Evolutionary conservation across 2,888 invertebrate genomes (phyloP), one percentile per base, ranked within the genome.

Genomic region (Meliscaeva auricollis): DNA sequence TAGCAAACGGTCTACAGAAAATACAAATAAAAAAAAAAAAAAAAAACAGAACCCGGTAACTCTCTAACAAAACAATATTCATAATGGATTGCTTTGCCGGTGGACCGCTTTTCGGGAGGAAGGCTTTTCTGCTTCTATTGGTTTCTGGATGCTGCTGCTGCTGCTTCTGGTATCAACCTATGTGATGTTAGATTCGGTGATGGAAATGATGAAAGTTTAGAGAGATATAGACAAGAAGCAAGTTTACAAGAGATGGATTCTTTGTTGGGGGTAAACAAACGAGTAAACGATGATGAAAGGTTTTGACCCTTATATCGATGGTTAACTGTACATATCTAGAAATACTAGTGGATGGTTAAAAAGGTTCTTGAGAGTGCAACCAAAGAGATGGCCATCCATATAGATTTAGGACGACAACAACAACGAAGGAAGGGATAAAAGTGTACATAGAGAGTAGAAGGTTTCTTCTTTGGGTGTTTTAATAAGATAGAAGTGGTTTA

Each of bases 241-340:
- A 48, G 58, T 68, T 68, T 80, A 75, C 72, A 66, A 68, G 68
- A 74, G 85, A 85, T 81, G 85, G 76, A 81, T 76, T 77, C 85
- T 77, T 85, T 81, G 85, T 85, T 81, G 72, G 64, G 68, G 85
- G 85, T 54, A 85, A 85, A 85, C 85, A 85, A 85, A 85, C 85
- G 76, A 81, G 81, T 81, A 85, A 85, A 81, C 85, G 81, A 85
- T 81, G 85, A 85, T 85, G 85, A 85, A 85, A 85, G 85, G 81
- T 81, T 85, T 73, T 85, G 85, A 85, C 81, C 81, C 85, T 73
- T 77, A 73, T 77, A 72, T 60, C 62, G 80, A 38, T 50, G 11
- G 44, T 32, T 62, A 26, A 26, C 9, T n/a, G 3, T 54, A 50
- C 62, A 38, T 48, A 73, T 32, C 38, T 9, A 38, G 38, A 38